Percentiles rank a stretch among this genome's conserved stretches.
phyloP scores from a whole-genome alignment of 2,113 vertebrate genomes.

The Panthera tigris region DNA sequence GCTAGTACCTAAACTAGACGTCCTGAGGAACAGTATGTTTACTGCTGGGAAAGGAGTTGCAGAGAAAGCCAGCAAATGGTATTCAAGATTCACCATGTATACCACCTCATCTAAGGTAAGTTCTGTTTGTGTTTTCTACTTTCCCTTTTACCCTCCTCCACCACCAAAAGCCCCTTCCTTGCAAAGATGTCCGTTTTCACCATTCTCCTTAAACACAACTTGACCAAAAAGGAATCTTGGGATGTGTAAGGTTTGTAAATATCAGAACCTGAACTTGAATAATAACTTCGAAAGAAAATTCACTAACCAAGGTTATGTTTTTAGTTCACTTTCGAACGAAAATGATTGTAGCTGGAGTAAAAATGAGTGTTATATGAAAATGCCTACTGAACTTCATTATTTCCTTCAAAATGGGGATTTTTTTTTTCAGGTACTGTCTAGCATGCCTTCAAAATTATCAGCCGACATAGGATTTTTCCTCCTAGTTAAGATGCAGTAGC shows the following conservation, averaged over 20 bases:
- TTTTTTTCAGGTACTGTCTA: background rate
- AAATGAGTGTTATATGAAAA: background rate
- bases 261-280: background rate
- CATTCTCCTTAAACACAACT: constrained; percentile 11
- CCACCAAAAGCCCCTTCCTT: background rate
- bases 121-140: background rate
- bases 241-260: background rate
- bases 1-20: constrained; percentile 94
- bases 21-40: constrained; percentile 95
- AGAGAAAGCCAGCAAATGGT: constrained; percentile 97
- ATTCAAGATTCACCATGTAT: constrained; percentile 93
- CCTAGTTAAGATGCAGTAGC: background rate
- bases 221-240: background rate
- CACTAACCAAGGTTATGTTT: background rate
- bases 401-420: constrained; percentile 10
- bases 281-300: constrained; percentile 28
- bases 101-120: constrained; percentile 92
- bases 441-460: background rate
- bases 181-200: background rate
- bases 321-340: constrained; percentile 45
- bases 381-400: constrained; percentile 16
- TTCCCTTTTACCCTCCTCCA: background rate
- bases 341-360: constrained; percentile 28
- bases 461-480: background rate
- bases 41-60: constrained; percentile 98